Percentiles rank a stretch among this genome's conserved stretches.
Conservation (phyloP, 2,113 vertebrate genomes). For the Tenrec ecaudatus region DNA sequence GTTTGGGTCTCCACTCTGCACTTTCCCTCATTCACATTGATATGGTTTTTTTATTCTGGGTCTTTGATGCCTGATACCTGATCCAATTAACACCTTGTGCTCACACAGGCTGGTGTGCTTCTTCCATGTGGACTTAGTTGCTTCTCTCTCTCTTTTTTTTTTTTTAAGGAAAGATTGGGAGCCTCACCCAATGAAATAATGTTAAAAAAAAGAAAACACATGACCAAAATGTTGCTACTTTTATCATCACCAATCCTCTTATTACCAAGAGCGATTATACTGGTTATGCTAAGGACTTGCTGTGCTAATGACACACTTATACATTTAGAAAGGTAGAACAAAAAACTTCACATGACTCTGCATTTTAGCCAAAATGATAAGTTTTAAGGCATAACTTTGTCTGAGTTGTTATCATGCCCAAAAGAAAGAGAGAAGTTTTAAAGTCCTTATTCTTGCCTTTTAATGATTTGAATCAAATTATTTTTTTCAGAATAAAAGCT, state of each 20-base stretch:
- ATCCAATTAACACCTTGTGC: no score
- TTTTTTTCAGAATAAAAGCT: constrained; percentile 53
- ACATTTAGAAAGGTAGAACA: constrained; percentile 51
- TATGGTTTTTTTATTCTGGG: no score
- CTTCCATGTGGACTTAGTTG: no score
- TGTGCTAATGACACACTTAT: background rate
- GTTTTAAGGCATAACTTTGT: constrained; percentile 15
- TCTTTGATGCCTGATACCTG: no score
- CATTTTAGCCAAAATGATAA: constrained; percentile 11
- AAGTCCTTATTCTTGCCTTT: background rate
- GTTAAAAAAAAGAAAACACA: constrained; percentile 39
- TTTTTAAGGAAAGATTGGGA: background rate
- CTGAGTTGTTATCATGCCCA: constrained; percentile 14
- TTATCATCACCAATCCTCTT: constrained; percentile 7
- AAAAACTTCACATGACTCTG: constrained; percentile 51
- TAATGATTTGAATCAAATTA: constrained; percentile 31
- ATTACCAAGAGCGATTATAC: background rate
- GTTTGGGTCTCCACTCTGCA: no score
- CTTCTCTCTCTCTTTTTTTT: no score
- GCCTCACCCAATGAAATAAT: background rate
- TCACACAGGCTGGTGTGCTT: no score
- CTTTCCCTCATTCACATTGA: no score
- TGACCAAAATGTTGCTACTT: constrained; percentile 45
- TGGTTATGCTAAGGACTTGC: background rate
- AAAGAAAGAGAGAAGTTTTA: constrained; percentile 1